Evolutionary conservation across 1,140 invertebrate species (phyloP).

Genomic region (Drosophila suzukii): DNA sequence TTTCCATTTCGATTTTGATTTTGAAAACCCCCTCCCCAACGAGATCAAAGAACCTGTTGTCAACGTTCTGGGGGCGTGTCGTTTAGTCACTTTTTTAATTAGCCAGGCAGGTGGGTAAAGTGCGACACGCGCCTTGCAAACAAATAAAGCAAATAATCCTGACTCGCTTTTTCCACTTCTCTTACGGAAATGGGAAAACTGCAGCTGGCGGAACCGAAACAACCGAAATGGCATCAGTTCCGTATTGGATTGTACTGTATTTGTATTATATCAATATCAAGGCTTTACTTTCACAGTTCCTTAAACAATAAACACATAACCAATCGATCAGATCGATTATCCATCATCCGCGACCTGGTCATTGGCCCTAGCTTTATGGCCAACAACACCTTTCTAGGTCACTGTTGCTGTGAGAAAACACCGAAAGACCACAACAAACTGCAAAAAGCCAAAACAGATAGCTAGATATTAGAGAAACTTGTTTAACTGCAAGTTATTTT

Average conservation of each 20-base stretch:
- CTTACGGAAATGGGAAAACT: slow-evolving; percentile 51
- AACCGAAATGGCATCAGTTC: slow-evolving; percentile 44
- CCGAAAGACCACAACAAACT: slow-evolving; percentile 35
- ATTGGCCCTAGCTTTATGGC: slow-evolving; percentile 20
- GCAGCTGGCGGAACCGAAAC: slow-evolving; percentile 38
- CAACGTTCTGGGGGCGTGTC: slow-evolving; percentile 13
- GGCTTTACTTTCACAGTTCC: slow-evolving; percentile 46
- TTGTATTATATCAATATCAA: slow-evolving; percentile 8
- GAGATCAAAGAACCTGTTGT: slow-evolving; percentile 33
- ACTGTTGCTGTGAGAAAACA: slow-evolving; percentile 25
- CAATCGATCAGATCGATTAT: slow-evolving; percentile 39
- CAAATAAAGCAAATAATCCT: slow-evolving; percentile 44
- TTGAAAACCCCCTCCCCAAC: not conserved
- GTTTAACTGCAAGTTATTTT: slow-evolving; percentile 1
- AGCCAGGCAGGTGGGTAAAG: slow-evolving; percentile 9
- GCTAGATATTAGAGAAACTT: slow-evolving; percentile 10
- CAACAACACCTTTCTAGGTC: slow-evolving; percentile 61
- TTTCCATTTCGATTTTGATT: not conserved
- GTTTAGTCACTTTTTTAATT: slow-evolving; percentile 18
- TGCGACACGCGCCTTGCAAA: slow-evolving; percentile 21
- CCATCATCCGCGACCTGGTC: slow-evolving; percentile 12
- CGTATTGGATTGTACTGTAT: slow-evolving; percentile 19
- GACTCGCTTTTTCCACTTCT: not conserved
- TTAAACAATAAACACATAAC: not conserved
- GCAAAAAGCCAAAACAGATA: slow-evolving; percentile 10